These are phyloP conservation scores for Agriopis marginaria DNA, from an alignment of 2,888 invertebrate species.

Conservation along the genomic window DNA sequence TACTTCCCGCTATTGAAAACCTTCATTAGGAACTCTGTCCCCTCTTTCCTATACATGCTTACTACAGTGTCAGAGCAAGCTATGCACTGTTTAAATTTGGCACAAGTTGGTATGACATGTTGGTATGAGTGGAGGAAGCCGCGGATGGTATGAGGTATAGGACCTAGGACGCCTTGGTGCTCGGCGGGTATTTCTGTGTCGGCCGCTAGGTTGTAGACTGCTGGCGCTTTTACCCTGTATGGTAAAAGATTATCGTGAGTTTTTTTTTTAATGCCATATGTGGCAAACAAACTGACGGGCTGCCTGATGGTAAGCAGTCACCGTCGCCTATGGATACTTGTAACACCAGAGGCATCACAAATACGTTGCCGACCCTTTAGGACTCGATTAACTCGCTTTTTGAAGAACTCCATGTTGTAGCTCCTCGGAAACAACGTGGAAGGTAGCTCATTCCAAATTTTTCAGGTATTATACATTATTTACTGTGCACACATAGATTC, in stretches of 20 bases:
- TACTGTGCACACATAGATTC: not conserved
- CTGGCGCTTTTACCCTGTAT: constrained; percentile 88
- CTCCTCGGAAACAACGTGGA: too few species aligned
- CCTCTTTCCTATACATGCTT: constrained; percentile 74
- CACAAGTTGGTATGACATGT: constrained; percentile 93
- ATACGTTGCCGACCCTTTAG: too few species aligned
- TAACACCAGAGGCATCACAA: too few species aligned
- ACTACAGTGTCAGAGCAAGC: constrained; percentile 92
- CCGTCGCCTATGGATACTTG: too few species aligned
- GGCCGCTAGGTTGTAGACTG: constrained; percentile 82
- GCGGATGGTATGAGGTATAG: constrained; percentile 96
- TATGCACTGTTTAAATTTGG: constrained; percentile 95
- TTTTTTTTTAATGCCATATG: too few species aligned
- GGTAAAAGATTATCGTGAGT: too few species aligned
- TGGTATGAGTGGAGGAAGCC: constrained; percentile 95
- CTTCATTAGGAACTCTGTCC: constrained; percentile 91
- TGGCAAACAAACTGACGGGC: too few species aligned
- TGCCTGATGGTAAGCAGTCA: too few species aligned
- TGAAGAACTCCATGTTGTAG: too few species aligned
- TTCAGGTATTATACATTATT: too few species aligned
- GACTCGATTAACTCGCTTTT: too few species aligned
- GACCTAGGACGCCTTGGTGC: constrained; percentile 90
- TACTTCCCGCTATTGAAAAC: constrained; percentile 93
- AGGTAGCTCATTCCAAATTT: too few species aligned
- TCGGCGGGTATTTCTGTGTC: constrained; percentile 60